These are phyloP conservation scores for Penelope pileata DNA, from an alignment of 2,113 vertebrate genomes.

Conservation along the genomic window DNA sequence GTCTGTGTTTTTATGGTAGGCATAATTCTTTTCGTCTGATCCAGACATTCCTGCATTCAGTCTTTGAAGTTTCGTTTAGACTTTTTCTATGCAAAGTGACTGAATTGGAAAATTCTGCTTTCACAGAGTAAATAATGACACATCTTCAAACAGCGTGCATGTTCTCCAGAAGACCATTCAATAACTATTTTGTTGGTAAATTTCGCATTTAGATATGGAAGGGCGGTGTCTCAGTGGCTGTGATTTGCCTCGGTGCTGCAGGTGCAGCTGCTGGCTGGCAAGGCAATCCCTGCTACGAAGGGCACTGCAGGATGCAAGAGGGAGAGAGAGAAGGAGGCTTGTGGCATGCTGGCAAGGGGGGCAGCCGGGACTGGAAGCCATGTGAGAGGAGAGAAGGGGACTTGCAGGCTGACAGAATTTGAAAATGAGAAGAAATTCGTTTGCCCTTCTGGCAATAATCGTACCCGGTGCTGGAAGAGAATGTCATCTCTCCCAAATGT, in stretches of 20 bases:
- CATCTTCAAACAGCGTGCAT: not conserved
- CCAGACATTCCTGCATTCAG: not conserved
- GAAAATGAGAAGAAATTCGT: conserved; percentile 31
- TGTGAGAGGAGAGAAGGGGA: not conserved
- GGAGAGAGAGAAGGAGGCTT: not conserved
- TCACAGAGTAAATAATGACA: not conserved
- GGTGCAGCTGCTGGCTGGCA: not conserved
- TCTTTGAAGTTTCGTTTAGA: not conserved
- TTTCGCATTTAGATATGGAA: not conserved
- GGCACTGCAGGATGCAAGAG: not conserved
- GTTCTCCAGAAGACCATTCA: not conserved
- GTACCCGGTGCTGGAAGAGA: not conserved
- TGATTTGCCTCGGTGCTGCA: not conserved
- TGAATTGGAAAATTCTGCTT: not conserved
- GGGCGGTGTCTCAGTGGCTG: not conserved
- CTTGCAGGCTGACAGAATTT: conserved; percentile 3
- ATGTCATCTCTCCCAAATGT: not conserved
- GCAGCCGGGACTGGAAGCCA: not conserved
- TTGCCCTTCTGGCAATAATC: conserved; percentile 15
- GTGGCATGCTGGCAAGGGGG: not conserved
- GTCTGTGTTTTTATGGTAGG: conserved; percentile 3
- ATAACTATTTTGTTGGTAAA: not conserved
- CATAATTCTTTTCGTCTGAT: conserved; percentile 20
- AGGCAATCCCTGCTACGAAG: too few relatives aligned
- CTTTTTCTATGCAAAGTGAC: not conserved